A percentile compares a stretch with the other conserved stretches of the same genome.
Evolutionary conservation across 2,797 vertebrate genomes (phyloP).

Genomic region (Sarcophilus harrisii): DNA sequence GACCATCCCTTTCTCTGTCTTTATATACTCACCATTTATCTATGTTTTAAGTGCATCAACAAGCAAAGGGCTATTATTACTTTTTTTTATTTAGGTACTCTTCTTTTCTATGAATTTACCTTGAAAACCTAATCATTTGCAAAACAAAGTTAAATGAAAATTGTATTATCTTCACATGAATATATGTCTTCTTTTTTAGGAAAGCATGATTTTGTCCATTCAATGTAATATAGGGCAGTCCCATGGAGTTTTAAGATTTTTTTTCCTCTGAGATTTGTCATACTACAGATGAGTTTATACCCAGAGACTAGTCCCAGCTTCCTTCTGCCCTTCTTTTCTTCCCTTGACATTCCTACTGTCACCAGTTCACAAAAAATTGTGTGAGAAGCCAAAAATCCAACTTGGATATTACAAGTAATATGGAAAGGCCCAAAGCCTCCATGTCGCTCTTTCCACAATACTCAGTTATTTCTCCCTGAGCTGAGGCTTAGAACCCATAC

Average conservation of each 20-base stretch:
- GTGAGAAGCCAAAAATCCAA: slow-evolving; percentile 27
- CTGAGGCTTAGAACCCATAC: slow-evolving; percentile 38
- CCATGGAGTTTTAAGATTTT: neutral
- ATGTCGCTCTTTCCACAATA: slow-evolving; percentile 18
- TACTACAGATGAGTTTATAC: neutral
- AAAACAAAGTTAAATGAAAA: slow-evolving; percentile 14
- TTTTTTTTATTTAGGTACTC: neutral
- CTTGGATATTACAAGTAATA: slow-evolving; percentile 39
- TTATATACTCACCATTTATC: neutral
- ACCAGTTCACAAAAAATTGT: slow-evolving; percentile 18
- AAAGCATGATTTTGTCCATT: neutral
- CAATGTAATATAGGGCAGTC: neutral
- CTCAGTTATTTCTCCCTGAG: slow-evolving; percentile 31
- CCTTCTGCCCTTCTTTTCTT: neutral
- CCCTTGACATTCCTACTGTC: slow-evolving; percentile 30
- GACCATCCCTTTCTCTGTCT: neutral
- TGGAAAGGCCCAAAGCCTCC: slow-evolving; percentile 11
- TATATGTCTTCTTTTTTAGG: neutral
- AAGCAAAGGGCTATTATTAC: neutral
- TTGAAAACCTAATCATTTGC: neutral
- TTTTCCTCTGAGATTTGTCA: neutral
- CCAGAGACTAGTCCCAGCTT: neutral
- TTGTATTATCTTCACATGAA: neutral
- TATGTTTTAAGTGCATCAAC: neutral
- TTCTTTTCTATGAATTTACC: neutral